phyloP scores from a whole-genome alignment of 2,113 vertebrate species.

The Nerophis ophidion region DNA sequence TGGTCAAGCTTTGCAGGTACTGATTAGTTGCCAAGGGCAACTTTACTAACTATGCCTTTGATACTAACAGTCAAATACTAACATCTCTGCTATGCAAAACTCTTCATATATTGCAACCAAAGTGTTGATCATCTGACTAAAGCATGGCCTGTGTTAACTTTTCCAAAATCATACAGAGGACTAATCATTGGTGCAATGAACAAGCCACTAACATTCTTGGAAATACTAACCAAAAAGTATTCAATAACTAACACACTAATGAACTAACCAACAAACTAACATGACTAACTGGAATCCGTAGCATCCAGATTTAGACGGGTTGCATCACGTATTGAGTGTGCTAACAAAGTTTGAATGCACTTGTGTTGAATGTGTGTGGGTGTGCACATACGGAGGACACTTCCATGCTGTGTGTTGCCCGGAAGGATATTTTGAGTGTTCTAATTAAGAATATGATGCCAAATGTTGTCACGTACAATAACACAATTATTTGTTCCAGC shows the following conservation, averaged over 20 bases:
- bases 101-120: neutral
- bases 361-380: conserved; percentile 5
- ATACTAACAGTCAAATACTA: conserved; percentile 53
- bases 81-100: conserved; percentile 21
- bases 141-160: conserved; percentile 24
- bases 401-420: neutral
- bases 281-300: neutral
- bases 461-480: neutral
- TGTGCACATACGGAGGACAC: neutral
- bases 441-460: neutral
- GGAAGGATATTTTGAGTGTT: conserved; percentile 2
- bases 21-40: conserved; percentile 17
- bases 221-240: conserved; percentile 48
- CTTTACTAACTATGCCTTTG: conserved; percentile 25
- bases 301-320: neutral
- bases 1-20: conserved; percentile 44
- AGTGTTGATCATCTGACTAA: conserved; percentile 10
- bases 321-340: conserved; percentile 19
- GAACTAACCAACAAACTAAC: neutral
- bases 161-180: neutral
- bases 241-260: conserved; percentile 64
- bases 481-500: neutral
- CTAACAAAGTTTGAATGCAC: conserved; percentile 25
- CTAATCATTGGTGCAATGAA: conserved; percentile 5
- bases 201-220: conserved; percentile 27